phyloP scores from a whole-genome alignment of 2,888 invertebrate species.

The Heliconius sara region DNA sequence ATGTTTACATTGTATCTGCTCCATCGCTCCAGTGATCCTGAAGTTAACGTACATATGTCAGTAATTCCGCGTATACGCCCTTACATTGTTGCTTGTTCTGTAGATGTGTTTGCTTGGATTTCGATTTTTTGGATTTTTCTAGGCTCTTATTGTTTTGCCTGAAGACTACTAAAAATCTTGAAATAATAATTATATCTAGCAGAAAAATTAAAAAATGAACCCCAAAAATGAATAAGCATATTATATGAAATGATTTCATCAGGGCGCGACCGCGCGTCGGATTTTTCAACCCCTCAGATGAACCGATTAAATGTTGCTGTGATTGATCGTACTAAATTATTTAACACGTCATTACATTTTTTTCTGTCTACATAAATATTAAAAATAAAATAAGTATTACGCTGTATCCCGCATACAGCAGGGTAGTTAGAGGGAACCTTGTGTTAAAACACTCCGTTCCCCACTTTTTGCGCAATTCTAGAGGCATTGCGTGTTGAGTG shows the following conservation, averaged over 20 bases:
- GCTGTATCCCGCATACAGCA: no score
- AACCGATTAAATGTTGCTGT: conserved; percentile 28
- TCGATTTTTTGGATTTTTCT: background rate
- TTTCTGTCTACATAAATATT: background rate
- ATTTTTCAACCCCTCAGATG: conserved; percentile 29
- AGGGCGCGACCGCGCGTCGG: conserved; percentile 16
- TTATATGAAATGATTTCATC: conserved; percentile 24
- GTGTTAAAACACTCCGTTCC: no score
- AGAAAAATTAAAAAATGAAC: background rate
- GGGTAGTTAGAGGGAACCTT: no score
- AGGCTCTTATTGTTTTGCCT: background rate
- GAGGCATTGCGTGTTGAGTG: no score
- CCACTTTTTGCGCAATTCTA: no score
- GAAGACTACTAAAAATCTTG: background rate
- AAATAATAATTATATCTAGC: no score
- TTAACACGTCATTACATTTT: conserved; percentile 29
- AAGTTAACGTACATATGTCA: conserved; percentile 32
- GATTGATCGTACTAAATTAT: conserved; percentile 31
- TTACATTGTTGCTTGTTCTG: background rate
- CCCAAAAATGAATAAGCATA: conserved; percentile 30
- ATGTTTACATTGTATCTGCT: conserved; percentile 35
- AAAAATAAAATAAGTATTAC: background rate
- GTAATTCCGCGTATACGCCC: conserved; percentile 4
- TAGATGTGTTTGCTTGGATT: background rate
- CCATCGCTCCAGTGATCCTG: conserved; percentile 35